Conservation (phyloP, 2,888 invertebrate genomes). For the Polietes domitor region DNA sequence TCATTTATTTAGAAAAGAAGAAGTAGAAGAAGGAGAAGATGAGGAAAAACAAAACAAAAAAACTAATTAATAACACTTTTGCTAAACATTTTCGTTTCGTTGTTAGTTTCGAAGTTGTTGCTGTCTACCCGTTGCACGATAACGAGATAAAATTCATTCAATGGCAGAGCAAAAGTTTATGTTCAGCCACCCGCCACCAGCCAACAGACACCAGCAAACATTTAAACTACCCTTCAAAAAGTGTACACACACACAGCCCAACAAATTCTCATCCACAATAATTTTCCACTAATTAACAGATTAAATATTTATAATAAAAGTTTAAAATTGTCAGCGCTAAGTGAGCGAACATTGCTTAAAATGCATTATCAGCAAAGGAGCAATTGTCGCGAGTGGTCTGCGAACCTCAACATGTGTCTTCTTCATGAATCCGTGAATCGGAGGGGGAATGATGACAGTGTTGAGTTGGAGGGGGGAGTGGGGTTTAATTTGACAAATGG, state of each 20-base stretch:
- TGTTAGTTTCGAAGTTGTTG: too few species aligned
- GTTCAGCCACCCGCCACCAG: not conserved
- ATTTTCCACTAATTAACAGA: conserved; percentile 29
- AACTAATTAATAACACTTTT: conserved; percentile 3
- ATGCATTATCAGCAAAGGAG: conserved; percentile 10
- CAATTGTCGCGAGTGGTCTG: not conserved
- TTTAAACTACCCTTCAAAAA: not conserved
- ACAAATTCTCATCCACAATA: not conserved
- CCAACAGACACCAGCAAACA: not conserved
- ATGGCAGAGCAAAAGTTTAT: not conserved
- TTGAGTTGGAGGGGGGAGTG: too few species aligned
- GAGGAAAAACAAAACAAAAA: not conserved
- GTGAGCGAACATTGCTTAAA: not conserved
- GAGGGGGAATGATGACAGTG: too few species aligned
- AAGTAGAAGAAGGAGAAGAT: not conserved
- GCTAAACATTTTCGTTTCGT: not conserved
- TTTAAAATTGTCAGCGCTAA: conserved; percentile 20
- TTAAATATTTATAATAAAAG: conserved; percentile 35
- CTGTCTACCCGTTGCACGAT: not conserved
- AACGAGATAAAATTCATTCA: not conserved
- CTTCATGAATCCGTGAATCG: too few species aligned
- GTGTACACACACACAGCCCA: not conserved
- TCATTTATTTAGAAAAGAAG: not conserved
- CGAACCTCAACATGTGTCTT: not conserved
- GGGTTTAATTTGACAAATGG: too few species aligned